Evolutionary conservation across 2,113 vertebrate genomes (phyloP).

Genomic region (Amphiprion percula): DNA sequence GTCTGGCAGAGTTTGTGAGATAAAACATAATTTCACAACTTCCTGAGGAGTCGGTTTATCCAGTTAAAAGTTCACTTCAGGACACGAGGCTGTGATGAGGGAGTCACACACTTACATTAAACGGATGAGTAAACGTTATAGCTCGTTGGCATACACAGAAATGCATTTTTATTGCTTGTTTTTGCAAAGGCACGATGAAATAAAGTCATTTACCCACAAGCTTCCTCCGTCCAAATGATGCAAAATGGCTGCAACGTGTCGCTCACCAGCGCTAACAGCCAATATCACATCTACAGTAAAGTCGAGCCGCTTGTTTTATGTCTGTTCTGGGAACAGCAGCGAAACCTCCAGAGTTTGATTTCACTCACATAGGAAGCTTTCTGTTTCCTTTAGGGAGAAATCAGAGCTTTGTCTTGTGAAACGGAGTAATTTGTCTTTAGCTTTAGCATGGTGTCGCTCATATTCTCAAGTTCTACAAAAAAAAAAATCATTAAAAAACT

Average conservation of each 20-base stretch:
- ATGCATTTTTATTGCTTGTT: constrained; percentile 27
- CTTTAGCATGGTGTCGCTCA: background rate
- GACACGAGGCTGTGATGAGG: constrained; percentile 26
- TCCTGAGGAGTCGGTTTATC: constrained; percentile 5
- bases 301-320: constrained; percentile 39
- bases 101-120: constrained; percentile 8
- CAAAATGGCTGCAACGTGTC: constrained; percentile 34
- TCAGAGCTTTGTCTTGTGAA: background rate
- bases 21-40: constrained; percentile 16
- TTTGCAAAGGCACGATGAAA: constrained; percentile 25
- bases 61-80: constrained; percentile 22
- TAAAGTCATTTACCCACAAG: constrained; percentile 25
- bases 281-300: constrained; percentile 12
- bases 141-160: constrained; percentile 27
- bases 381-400: background rate
- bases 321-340: constrained; percentile 14
- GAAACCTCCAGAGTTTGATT: background rate
- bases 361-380: background rate
- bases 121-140: constrained; percentile 8
- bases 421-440: background rate
- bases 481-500: too few species aligned
- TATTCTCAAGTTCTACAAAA: background rate
- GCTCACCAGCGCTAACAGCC: constrained; percentile 21
- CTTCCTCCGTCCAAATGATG: constrained; percentile 23
- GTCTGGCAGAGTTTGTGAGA: background rate